Percentiles rank a stretch among this genome's conserved stretches.
phyloP scores from a whole-genome alignment of 1,140 invertebrate species.

The Musca domestica region DNA sequence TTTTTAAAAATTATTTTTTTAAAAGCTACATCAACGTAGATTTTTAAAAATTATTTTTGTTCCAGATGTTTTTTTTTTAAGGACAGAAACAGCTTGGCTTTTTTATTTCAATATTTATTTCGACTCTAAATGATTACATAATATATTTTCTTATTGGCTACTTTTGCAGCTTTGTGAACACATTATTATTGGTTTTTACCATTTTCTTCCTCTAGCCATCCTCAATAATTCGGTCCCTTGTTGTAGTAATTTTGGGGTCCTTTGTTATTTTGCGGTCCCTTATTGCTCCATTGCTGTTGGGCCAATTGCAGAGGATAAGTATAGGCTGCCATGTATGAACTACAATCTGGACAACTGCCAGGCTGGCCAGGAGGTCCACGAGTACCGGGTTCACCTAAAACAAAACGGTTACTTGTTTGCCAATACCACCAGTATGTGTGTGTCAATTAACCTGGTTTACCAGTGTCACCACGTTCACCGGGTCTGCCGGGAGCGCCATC shows the following conservation, averaged over 20 bases:
- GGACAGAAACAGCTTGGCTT: too few relatives aligned
- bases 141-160: too few relatives aligned
- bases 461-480: conserved; percentile 24
- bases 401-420: background rate
- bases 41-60: too few relatives aligned
- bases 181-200: background rate
- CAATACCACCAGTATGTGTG: background rate
- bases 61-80: background rate
- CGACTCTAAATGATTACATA: too few relatives aligned
- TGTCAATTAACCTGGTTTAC: conserved; percentile 16
- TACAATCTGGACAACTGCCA: conserved; percentile 65
- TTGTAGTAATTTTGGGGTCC: conserved; percentile 37
- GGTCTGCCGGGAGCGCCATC: conserved; percentile 52
- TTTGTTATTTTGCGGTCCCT: conserved; percentile 48
- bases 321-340: conserved; percentile 50
- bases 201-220: background rate
- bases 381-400: conserved; percentile 25
- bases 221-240: conserved; percentile 26
- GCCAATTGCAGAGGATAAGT: conserved; percentile 46
- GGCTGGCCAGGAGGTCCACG: conserved; percentile 59
- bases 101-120: too few relatives aligned
- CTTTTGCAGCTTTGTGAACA: background rate
- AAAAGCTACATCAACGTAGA: too few relatives aligned
- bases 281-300: conserved; percentile 37
- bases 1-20: too few relatives aligned